Conservation (phyloP, 2,113 vertebrate genomes). For the pig (Sus scrofa) region T2T-Sscrofa CM000827.6:105445001-105445500, state of each 20-base stretch:
- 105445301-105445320: neutral
- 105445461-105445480: neutral
- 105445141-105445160: accelerated
- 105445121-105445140: neutral
- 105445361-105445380: accelerated
- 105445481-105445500: neutral
- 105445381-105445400: neutral
- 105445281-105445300: neutral
- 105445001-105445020: neutral
- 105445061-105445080: neutral
- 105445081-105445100: neutral
- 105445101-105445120: neutral
- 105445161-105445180: neutral
- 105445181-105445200: neutral
- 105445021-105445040: neutral
- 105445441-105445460: too few species aligned
- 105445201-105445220: accelerated
- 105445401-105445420: neutral
- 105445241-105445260: neutral
- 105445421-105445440: neutral
- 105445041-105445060: neutral
- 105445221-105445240: neutral
- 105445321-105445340: neutral
- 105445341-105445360: neutral
- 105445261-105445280: neutral